A percentile compares a stretch with the other conserved stretches of the same genome.
phyloP scores from a whole-genome alignment of 2,113 vertebrate species.

The Tetraodon nigroviridis region DNA sequence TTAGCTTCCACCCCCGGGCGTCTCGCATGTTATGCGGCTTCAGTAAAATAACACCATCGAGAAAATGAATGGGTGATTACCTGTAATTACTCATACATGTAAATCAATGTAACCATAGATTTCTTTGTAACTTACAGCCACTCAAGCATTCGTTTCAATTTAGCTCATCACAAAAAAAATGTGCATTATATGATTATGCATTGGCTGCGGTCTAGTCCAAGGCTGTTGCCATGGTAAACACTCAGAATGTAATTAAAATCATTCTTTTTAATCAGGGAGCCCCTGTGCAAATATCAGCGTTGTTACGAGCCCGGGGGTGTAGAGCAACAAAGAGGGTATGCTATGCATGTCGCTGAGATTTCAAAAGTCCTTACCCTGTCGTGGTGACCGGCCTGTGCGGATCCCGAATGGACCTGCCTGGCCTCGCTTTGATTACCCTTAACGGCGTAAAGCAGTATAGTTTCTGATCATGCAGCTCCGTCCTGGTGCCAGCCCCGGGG shows the following conservation, averaged over 20 bases:
- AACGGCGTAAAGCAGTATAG: constrained; percentile 6
- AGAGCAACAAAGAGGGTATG: background rate
- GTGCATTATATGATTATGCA: background rate
- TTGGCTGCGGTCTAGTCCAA: constrained; percentile 4
- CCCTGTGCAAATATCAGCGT: constrained; percentile 10
- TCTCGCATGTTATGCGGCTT: no score
- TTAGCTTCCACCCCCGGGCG: no score
- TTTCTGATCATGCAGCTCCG: background rate
- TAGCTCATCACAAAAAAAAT: constrained; percentile 10
- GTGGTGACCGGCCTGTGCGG: no score
- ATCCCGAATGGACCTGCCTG: no score
- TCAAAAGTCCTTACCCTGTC: background rate
- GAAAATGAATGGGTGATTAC: constrained; percentile 14
- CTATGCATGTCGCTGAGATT: background rate
- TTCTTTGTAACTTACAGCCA: constrained; percentile 18
- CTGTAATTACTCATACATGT: constrained; percentile 17
- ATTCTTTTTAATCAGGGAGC: constrained; percentile 14
- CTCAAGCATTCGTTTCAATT: background rate
- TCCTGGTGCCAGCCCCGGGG: constrained; percentile 2
- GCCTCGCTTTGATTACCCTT: constrained; percentile 1
- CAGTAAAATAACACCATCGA: no score
- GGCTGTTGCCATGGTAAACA: constrained; percentile 31
- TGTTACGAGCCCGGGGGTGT: background rate
- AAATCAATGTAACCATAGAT: constrained; percentile 49
- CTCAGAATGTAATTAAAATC: constrained; percentile 20